Base-by-base conservation (phyloP, 2,888 invertebrate genomes). In the Corbicula japonica region DNA sequence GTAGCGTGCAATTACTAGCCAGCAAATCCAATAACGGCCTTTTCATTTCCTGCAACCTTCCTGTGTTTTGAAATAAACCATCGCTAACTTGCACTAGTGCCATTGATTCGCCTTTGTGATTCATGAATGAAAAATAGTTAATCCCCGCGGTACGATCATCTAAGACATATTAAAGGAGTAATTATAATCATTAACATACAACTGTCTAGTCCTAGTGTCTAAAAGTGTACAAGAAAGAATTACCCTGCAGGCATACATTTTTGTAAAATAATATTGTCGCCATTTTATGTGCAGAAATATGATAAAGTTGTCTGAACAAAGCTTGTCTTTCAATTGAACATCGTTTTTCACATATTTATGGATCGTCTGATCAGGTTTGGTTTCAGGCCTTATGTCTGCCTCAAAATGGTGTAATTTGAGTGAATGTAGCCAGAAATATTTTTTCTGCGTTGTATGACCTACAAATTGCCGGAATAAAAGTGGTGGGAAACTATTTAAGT, bases 1-100 rank as follows among this genome's bases (percentile, higher is more conserved):
- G 50, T 66, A 30, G 38, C 54, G n/a, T 54, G 52, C 50, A 60
- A 70, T 60, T 70, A 70, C 46, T 60, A 35, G 34, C 46, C 62
- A 46, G 32, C 54, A 63, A 62, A 72, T 41, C 62, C 62, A 72
- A 72, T 72, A 72, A 72, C 56, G 32, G 41, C 26, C 44, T 30
- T 23, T 23, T 38, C 15, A 41, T 54, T 72, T 72, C 56, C 63
- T 54, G 71, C 38, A 61, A 71, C 62, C 62, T 71, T 65, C 65
- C 61, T 23, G 10, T 26, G 54, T 35, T 52, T 63, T 63, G 46
- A 63, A 56, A 44, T 62, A 72, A 72, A 72, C 52, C 56, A 46
- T 46, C 44, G 66, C 26, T 38, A 48, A 15, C 23, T 66, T 52
- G 38, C 66, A 66, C 66, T 54, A 21, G 46, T 1, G 38, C 18